A percentile compares a stretch with the other conserved stretches of the same genome.
Conservation (phyloP, 2,113 vertebrate genomes). For the Galeopterus variegatus region DNA sequence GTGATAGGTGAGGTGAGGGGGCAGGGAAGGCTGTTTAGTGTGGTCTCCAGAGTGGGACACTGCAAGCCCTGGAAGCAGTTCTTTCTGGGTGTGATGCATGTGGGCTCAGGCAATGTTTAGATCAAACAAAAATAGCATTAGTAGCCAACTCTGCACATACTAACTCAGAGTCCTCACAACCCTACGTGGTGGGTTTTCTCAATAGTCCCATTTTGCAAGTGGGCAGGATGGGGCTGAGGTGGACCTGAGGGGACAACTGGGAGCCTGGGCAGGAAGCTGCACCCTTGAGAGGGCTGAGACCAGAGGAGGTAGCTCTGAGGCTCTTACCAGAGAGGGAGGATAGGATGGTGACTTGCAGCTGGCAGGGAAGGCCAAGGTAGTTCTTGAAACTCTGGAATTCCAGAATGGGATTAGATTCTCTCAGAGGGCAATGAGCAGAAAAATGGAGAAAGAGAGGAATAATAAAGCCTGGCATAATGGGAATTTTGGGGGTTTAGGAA, state of each 20-base stretch:
- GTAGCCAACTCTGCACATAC: neutral
- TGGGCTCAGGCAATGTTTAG: neutral
- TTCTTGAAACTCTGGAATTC: neutral
- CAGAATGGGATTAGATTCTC: neutral
- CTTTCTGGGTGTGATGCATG: neutral
- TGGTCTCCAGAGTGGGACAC: neutral
- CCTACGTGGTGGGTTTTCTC: neutral
- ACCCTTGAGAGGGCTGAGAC: neutral
- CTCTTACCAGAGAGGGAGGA: neutral
- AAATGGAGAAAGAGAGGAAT: neutral
- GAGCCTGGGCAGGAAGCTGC: neutral
- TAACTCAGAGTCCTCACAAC: neutral
- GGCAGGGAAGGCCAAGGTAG: neutral
- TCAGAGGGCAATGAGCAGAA: neutral
- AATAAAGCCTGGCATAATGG: neutral
- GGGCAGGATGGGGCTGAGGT: neutral
- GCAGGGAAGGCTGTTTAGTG: neutral
- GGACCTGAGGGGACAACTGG: neutral
- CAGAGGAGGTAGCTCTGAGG: neutral
- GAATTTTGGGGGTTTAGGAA: neutral
- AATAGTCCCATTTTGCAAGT: neutral
- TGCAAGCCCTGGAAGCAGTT: neutral
- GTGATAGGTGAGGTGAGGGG: neutral
- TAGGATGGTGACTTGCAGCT: neutral
- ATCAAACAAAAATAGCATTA: conserved; percentile 35